These are phyloP conservation scores for Ischnura elegans DNA, from an alignment of 2,888 invertebrate species.

Conservation along the genomic window DNA sequence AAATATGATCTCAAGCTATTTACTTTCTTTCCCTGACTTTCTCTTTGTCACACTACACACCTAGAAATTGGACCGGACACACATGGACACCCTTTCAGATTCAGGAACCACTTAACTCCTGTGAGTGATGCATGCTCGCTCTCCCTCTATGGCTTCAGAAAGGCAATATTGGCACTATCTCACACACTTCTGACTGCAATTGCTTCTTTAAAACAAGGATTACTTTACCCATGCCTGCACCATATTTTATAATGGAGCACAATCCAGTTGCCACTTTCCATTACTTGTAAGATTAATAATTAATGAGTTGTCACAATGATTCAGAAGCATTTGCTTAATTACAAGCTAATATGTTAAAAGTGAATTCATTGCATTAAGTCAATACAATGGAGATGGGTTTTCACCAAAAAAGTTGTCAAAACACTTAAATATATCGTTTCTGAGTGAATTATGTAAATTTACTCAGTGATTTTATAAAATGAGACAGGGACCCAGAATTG, in stretches of 20 bases:
- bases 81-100: conserved; percentile 61
- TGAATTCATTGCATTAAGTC: conserved; percentile 37
- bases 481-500: background rate
- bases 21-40: conserved; percentile 47
- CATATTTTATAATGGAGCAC: conserved; percentile 56
- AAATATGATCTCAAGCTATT: conserved; percentile 63
- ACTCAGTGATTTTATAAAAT: background rate
- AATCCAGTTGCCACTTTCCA: conserved; percentile 66
- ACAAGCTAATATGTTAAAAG: conserved; percentile 44
- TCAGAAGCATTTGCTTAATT: conserved; percentile 49
- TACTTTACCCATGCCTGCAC: conserved; percentile 45
- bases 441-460: background rate
- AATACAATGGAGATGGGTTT: conserved; percentile 13
- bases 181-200: conserved; percentile 46
- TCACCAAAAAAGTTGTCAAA: background rate
- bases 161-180: conserved; percentile 66
- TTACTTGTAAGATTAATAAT: conserved; percentile 31
- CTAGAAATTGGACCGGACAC: conserved; percentile 67
- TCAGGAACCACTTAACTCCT: conserved; percentile 59
- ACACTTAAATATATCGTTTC: conserved; percentile 3
- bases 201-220: conserved; percentile 38
- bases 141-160: conserved; percentile 60
- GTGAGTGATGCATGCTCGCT: conserved; percentile 35
- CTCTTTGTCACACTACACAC: conserved; percentile 48
- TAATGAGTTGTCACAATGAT: conserved; percentile 8